These are phyloP conservation scores for Drosophila siamana DNA, from an alignment of 2,888 invertebrate genomes.

Conservation along the genomic window DNA sequence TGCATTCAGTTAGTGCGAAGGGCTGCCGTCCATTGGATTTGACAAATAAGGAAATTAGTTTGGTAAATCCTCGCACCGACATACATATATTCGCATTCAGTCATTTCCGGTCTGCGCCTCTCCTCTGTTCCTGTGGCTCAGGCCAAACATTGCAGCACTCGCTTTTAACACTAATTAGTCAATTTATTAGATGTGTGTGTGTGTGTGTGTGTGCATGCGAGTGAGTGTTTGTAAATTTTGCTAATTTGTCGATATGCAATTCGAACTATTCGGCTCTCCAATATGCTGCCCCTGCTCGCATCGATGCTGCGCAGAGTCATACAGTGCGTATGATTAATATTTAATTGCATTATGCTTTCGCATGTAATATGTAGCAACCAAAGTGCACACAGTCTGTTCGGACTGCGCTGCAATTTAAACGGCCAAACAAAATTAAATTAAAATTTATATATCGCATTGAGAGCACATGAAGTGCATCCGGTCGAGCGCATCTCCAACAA, in stretches of 20 bases:
- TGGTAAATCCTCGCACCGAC: conserved; percentile 37
- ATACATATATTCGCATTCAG: not conserved
- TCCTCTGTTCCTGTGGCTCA: conserved; percentile 12
- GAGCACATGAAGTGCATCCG: conserved; percentile 42
- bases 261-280: conserved; percentile 26
- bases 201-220: conserved; percentile 23
- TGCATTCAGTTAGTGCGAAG: not conserved
- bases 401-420: conserved; percentile 41
- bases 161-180: conserved; percentile 76
- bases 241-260: conserved; percentile 67
- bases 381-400: conserved; percentile 31
- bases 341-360: conserved; percentile 68
- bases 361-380: conserved; percentile 41
- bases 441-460: conserved; percentile 52
- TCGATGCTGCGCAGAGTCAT: conserved; percentile 4
- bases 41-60: conserved; percentile 68
- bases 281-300: conserved; percentile 32
- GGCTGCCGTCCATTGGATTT: conserved; percentile 17
- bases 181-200: conserved; percentile 42
- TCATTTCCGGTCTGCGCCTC: conserved; percentile 37
- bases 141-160: conserved; percentile 43
- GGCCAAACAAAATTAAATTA: conserved; percentile 64
- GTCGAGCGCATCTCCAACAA: conserved; percentile 16
- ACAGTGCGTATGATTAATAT: conserved; percentile 75
- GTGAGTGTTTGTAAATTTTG: conserved; percentile 56